Percentiles rank a stretch among this genome's conserved stretches.
Evolutionary conservation across 2,797 vertebrate species (phyloP).

Genomic region (Rhadinocentrus ornatus): DNA sequence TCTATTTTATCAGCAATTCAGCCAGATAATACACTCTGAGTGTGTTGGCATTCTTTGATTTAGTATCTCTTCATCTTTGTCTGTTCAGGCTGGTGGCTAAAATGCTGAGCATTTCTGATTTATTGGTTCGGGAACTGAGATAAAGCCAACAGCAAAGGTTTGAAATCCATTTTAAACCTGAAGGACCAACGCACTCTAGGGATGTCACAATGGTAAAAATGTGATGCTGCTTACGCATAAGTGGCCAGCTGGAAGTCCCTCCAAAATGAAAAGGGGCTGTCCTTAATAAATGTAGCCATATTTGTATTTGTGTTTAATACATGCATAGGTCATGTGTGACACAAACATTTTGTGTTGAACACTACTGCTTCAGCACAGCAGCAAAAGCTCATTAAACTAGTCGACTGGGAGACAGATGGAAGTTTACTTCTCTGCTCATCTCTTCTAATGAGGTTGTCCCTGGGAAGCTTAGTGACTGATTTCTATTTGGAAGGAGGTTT

Average conservation of each 20-base stretch:
- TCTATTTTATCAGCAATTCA: conserved; percentile 1
- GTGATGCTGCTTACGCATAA: conserved; percentile 8
- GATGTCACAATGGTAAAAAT: conserved; percentile 16
- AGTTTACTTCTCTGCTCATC: conserved; percentile 48
- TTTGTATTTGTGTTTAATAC: conserved; percentile 3
- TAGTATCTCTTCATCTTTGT: conserved; percentile 5
- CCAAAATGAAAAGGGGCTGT: conserved; percentile 9
- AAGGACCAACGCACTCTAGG: conserved; percentile 6
- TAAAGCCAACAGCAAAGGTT: conserved; percentile 9
- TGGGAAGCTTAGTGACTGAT: conserved; percentile 59
- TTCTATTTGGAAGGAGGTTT: conserved; percentile 40
- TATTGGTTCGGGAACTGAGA: conserved; percentile 24
- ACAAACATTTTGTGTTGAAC: neutral
- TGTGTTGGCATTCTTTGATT: neutral
- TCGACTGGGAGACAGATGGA: conserved; percentile 69
- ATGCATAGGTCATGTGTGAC: neutral
- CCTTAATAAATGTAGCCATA: conserved; percentile 8
- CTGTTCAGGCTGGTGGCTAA: conserved; percentile 4
- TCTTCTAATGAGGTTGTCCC: conserved; percentile 63
- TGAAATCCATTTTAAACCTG: conserved; percentile 17
- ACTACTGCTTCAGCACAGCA: conserved; percentile 44
- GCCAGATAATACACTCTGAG: neutral
- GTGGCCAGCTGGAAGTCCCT: neutral
- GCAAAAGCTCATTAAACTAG: conserved; percentile 69
- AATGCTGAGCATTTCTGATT: conserved; percentile 23